Conservation (phyloP, 1,140 invertebrate genomes). For the Dendrolimus kikuchii region DNA sequence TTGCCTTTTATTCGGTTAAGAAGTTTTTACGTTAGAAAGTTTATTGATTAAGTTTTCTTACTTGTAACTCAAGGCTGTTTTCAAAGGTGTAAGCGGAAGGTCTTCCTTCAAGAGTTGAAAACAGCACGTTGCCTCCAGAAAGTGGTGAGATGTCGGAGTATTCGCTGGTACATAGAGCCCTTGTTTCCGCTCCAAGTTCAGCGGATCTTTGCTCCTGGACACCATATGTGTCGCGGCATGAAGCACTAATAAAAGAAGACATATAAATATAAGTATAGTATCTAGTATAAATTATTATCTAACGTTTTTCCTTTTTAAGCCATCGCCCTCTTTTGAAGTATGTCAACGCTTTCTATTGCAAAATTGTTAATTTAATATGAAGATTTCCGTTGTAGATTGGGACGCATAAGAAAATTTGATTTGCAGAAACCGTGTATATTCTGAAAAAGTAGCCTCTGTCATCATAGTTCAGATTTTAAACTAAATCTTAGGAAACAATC, state of each 20-base stretch:
- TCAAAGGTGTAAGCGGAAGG: constrained; percentile 95
- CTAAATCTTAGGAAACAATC: no score
- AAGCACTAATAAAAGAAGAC: constrained; percentile 75
- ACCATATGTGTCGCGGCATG: constrained; percentile 92
- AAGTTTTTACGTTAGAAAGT: not conserved
- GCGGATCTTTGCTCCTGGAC: constrained; percentile 83
- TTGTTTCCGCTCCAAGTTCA: constrained; percentile 82
- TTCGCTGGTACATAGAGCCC: constrained; percentile 95
- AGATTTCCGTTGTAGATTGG: no score
- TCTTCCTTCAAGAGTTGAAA: constrained; percentile 95
- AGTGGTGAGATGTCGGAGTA: constrained; percentile 98
- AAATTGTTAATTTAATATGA: no score
- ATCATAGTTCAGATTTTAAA: no score
- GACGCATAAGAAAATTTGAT: no score
- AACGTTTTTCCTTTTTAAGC: no score
- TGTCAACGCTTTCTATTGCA: no score
- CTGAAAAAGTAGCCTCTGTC: no score
- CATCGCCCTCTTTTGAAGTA: no score
- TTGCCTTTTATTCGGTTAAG: no score
- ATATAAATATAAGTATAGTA: constrained; percentile 4
- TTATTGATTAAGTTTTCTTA: constrained; percentile 42
- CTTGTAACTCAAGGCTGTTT: constrained; percentile 89
- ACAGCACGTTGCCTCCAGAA: constrained; percentile 95
- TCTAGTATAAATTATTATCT: no score
- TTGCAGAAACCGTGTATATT: no score